Conservation (phyloP, 2,888 invertebrate species). For the Cecidostiba fungosa region DNA sequence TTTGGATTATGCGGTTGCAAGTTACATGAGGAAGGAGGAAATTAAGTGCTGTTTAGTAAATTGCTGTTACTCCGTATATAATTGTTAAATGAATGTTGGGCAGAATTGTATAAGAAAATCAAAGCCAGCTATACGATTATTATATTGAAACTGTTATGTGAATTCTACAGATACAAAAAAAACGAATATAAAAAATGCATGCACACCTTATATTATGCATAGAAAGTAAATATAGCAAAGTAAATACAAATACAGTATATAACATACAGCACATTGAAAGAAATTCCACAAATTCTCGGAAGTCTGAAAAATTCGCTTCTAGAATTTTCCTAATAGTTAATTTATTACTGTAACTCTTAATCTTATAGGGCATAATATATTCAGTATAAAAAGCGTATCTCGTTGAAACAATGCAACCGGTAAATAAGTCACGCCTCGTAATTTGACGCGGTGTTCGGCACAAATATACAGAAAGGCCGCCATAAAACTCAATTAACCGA, state of each 20-base stretch:
- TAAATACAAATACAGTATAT: neutral
- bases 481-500: neutral
- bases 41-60: neutral
- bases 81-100: neutral
- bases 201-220: neutral
- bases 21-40: neutral
- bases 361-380: no score
- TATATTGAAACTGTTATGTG: no score
- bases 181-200: no score
- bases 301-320: neutral
- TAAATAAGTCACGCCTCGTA: constrained; percentile 10
- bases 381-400: neutral
- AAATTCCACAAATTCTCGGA: neutral
- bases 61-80: neutral
- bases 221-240: neutral
- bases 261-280: neutral
- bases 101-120: neutral
- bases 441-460: neutral
- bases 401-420: neutral
- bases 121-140: neutral
- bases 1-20: neutral
- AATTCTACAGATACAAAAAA: no score
- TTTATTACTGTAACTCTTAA: neutral
- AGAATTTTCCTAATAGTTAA: neutral
- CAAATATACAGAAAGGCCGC: neutral